phyloP scores from a whole-genome alignment of 2,113 vertebrate species.

The Stegastes partitus region DNA sequence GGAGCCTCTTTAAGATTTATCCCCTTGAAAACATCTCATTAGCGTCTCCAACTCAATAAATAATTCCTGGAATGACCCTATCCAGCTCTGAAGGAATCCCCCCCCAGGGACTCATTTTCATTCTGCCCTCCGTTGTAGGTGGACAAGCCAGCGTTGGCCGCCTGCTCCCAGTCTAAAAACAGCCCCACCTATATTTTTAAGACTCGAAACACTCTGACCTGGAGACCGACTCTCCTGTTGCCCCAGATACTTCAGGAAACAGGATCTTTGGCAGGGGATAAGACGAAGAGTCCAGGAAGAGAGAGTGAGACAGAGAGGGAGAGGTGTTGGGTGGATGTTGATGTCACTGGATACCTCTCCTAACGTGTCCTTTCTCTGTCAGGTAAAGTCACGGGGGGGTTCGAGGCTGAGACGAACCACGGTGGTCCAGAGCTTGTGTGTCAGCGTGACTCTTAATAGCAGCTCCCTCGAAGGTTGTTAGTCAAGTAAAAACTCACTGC shows the following conservation, averaged over 20 bases:
- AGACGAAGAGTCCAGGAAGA: not conserved
- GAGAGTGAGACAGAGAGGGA: not conserved
- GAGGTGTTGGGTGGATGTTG: slow-evolving; percentile 22
- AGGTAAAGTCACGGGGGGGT: slow-evolving; percentile 20
- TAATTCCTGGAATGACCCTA: not conserved
- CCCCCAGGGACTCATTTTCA: not conserved
- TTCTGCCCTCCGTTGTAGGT: not conserved
- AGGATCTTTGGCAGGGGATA: slow-evolving; percentile 36
- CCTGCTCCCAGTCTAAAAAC: slow-evolving; percentile 45
- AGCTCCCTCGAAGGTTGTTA: no score
- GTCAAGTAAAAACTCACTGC: no score
- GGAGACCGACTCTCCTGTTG: slow-evolving; percentile 23
- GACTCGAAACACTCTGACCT: slow-evolving; percentile 43
- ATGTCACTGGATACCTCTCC: slow-evolving; percentile 21
- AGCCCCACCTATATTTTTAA: slow-evolving; percentile 40
- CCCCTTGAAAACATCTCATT: not conserved
- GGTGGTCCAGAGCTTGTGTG: not conserved
- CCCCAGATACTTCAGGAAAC: slow-evolving; percentile 51
- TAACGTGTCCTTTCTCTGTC: slow-evolving; percentile 19
- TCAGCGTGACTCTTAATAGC: slow-evolving; percentile 1
- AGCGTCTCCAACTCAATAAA: not conserved
- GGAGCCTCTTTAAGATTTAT: no score
- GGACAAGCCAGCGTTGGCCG: not conserved
- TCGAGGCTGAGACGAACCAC: not conserved
- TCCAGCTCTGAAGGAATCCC: not conserved